Conservation (phyloP, 2,888 invertebrate species). For the Apamea anceps region DNA sequence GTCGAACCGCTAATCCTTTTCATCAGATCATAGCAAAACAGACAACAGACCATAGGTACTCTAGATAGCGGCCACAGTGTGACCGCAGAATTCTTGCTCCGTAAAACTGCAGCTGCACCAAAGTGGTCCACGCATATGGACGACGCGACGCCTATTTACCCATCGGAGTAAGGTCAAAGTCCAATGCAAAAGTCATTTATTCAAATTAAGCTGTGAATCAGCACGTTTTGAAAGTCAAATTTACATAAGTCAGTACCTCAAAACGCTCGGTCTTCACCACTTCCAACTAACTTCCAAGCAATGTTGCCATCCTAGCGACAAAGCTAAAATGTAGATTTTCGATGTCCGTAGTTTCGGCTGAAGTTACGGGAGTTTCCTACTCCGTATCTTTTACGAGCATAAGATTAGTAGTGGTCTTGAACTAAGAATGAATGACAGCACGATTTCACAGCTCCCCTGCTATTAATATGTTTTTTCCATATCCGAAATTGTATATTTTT, state of each 20-base stretch:
- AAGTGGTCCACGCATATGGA: neutral
- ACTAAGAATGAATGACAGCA: no score
- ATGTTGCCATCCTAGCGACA: neutral
- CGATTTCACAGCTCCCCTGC: no score
- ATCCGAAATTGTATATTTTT: no score
- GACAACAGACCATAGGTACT: neutral
- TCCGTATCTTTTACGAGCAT: no score
- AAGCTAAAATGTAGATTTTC: neutral
- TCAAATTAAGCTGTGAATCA: neutral
- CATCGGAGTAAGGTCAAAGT: neutral
- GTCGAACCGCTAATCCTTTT: neutral
- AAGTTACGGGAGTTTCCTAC: no score
- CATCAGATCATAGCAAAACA: neutral
- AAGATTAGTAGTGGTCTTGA: no score
- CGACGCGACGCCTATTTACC: neutral
- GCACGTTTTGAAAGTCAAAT: neutral
- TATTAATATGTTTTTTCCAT: no score
- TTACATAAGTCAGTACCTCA: neutral
- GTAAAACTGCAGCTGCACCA: neutral
- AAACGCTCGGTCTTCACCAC: neutral
- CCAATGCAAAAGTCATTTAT: neutral
- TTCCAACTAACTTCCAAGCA: neutral
- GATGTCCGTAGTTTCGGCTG: no score
- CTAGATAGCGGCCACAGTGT: neutral
- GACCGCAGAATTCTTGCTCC: neutral